A percentile compares a stretch with the other conserved stretches of the same genome.
Evolutionary conservation across 1,140 invertebrate genomes (phyloP).

Genomic region (Aphis craccivora): DNA sequence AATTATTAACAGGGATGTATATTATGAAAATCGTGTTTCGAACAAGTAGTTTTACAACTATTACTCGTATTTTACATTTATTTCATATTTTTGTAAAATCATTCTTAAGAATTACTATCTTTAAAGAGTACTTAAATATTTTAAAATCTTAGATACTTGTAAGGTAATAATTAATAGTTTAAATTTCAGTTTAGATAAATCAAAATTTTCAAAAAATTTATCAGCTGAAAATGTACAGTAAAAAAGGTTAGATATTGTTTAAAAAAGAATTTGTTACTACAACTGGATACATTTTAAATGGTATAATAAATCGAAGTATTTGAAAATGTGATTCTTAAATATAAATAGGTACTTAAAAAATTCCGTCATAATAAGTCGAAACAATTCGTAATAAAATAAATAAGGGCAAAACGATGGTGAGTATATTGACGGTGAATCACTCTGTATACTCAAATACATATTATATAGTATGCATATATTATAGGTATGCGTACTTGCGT

Average conservation of each 20-base stretch:
- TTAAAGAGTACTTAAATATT: too few species aligned
- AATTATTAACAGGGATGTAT: too few species aligned
- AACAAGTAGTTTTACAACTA: too few species aligned
- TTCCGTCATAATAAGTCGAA: background rate
- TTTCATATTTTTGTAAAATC: too few species aligned
- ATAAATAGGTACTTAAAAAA: too few species aligned
- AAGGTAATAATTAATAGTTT: too few species aligned
- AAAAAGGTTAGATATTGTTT: background rate
- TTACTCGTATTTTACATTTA: too few species aligned
- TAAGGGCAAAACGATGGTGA: background rate
- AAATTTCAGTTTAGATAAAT: too few species aligned
- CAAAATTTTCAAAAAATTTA: background rate
- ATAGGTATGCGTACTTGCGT: background rate
- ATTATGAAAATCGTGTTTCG: too few species aligned
- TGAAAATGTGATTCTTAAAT: background rate
- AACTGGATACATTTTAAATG: background rate
- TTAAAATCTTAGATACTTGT: too few species aligned
- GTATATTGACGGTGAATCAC: background rate
- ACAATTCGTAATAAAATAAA: background rate
- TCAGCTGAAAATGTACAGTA: background rate
- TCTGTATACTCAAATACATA: background rate
- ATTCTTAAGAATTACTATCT: too few species aligned
- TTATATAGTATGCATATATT: background rate
- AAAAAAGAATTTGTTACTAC: background rate
- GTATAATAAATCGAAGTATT: background rate